Evolutionary conservation across 2,113 vertebrate genomes (phyloP).

Genomic region (western clawed frog (Xenopus tropicalis)): DNA sequence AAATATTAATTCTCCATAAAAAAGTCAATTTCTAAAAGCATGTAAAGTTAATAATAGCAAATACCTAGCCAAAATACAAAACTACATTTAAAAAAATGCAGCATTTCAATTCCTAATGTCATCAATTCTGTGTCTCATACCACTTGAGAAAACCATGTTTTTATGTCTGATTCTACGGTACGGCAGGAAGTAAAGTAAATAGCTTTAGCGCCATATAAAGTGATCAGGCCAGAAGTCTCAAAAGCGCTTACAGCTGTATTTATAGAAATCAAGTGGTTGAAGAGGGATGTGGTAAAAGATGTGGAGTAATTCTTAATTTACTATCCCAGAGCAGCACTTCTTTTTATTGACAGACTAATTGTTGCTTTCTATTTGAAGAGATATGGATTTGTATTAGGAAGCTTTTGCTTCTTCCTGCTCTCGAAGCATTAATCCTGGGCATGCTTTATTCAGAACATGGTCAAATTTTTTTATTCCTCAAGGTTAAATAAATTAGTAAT

Average conservation of each 20-base stretch:
- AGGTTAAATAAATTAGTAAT: conserved; percentile 7
- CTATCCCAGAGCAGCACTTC: conserved; percentile 17
- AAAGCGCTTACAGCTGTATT: conserved; percentile 1
- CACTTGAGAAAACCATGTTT: neutral
- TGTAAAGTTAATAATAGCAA: too few species aligned
- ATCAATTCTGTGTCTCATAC: too few species aligned
- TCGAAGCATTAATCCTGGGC: conserved; percentile 7
- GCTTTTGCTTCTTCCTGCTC: conserved; percentile 1
- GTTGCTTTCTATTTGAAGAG: conserved; percentile 21
- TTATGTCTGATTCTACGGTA: neutral
- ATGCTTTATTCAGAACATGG: neutral
- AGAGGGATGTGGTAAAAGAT: conserved; percentile 11
- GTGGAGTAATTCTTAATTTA: conserved; percentile 14
- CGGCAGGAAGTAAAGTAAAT: neutral
- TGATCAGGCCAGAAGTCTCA: neutral
- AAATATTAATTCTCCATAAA: too few species aligned
- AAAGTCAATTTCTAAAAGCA: too few species aligned
- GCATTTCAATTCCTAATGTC: too few species aligned
- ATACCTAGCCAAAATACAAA: too few species aligned
- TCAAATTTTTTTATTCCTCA: neutral
- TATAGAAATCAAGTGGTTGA: conserved; percentile 2
- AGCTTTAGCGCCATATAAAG: neutral
- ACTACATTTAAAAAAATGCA: too few species aligned
- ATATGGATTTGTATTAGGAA: conserved; percentile 22
- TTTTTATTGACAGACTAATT: conserved; percentile 25